Evolutionary conservation across 1,140 invertebrate species (phyloP).

Genomic region (Vanessa tameamea): DNA sequence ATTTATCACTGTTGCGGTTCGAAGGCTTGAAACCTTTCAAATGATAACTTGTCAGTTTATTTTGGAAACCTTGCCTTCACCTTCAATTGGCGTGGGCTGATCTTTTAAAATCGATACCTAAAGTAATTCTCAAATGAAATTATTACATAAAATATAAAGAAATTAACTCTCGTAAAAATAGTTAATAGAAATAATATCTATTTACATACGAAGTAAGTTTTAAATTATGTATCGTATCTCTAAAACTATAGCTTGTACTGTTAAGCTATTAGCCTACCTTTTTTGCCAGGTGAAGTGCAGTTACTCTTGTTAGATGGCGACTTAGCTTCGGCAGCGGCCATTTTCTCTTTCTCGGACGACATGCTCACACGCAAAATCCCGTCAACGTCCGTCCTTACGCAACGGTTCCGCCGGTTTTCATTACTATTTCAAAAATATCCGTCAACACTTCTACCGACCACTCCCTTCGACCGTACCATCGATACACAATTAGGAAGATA

Average conservation of each 20-base stretch:
- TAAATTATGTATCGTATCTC: too few relatives aligned
- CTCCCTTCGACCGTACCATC: conserved; percentile 39
- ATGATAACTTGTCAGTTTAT: conserved; percentile 33
- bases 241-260: too few relatives aligned
- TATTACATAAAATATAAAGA: background rate
- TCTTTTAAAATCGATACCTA: too few relatives aligned
- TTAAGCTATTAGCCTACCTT: conserved; percentile 55
- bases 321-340: conserved; percentile 69
- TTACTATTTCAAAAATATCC: conserved; percentile 54
- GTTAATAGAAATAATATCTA: too few relatives aligned
- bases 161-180: too few relatives aligned
- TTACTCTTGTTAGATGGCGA: conserved; percentile 75
- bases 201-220: too few relatives aligned
- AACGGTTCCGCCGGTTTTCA: conserved; percentile 51
- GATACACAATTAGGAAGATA: conserved; percentile 43
- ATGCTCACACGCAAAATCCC: conserved; percentile 53
- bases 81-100: background rate
- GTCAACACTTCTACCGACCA: conserved; percentile 44
- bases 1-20: conserved; percentile 36
- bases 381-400: conserved; percentile 49
- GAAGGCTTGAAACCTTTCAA: conserved; percentile 61
- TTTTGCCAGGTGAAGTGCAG: conserved; percentile 76
- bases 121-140: background rate
- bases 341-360: conserved; percentile 75
- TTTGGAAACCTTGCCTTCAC: conserved; percentile 14